Evolutionary conservation across 2,888 invertebrate species (phyloP).

Genomic region (Psylliodes chrysocephalus): DNA sequence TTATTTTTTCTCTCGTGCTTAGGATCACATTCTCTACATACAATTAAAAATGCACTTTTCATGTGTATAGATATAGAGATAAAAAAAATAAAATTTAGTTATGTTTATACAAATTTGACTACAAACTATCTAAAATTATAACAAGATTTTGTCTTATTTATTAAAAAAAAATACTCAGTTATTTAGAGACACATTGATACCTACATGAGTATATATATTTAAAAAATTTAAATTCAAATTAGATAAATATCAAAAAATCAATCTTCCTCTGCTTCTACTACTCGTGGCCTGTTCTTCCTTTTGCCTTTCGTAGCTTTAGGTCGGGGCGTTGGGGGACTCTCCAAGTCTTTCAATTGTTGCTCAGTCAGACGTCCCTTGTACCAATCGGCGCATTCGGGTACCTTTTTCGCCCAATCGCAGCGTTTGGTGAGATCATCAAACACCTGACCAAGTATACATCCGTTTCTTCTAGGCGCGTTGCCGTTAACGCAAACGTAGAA

Average conservation of each 20-base stretch:
- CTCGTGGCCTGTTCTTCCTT: constrained; percentile 61
- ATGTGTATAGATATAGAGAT: no score
- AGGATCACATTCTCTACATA: no score
- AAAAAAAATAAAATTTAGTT: constrained; percentile 35
- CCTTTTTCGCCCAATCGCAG: constrained; percentile 88
- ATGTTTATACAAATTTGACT: no score
- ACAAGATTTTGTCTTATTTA: no score
- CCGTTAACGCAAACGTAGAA: constrained; percentile 94
- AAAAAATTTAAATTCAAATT: no score
- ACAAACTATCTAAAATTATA: no score
- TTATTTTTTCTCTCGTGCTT: no score
- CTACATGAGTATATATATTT: no score
- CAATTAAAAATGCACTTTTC: no score
- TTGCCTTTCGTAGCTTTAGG: constrained; percentile 68
- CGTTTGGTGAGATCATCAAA: constrained; percentile 83
- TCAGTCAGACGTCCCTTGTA: constrained; percentile 87
- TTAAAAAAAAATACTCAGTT: no score
- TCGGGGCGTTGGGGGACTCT: constrained; percentile 78
- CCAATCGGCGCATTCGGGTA: constrained; percentile 92
- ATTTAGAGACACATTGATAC: no score
- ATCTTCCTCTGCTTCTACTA: constrained; percentile 16
- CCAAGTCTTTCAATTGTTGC: constrained; percentile 80
- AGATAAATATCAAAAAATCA: neutral
- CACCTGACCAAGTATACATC: constrained; percentile 89
- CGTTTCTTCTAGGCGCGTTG: constrained; percentile 82